phyloP scores from a whole-genome alignment of 2,888 invertebrate genomes.

The Mycalesis mineus region DNA sequence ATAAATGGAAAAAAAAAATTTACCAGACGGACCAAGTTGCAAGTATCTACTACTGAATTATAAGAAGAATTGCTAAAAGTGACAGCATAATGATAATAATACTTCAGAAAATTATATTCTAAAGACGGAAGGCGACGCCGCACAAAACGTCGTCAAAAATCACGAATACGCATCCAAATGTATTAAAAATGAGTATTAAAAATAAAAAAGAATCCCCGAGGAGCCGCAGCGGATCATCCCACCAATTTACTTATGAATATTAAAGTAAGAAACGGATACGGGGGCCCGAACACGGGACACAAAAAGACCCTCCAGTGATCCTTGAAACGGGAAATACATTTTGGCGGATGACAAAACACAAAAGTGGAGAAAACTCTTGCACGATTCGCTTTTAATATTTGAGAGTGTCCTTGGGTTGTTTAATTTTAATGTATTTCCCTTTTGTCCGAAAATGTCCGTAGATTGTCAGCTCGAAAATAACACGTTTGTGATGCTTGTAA shows the following conservation, averaged over 20 bases:
- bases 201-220: constrained; percentile 16
- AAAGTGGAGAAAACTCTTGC: constrained; percentile 49
- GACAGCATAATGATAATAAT: not conserved
- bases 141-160: constrained; percentile 2
- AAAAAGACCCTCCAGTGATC: constrained; percentile 57
- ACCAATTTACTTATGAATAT: constrained; percentile 76
- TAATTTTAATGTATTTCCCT: constrained; percentile 30
- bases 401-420: constrained; percentile 50
- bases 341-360: constrained; percentile 71
- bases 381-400: constrained; percentile 67
- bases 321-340: constrained; percentile 66
- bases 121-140: not conserved
- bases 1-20: too few relatives aligned
- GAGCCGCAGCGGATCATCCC: constrained; percentile 43
- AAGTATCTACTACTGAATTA: not conserved
- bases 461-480: not conserved
- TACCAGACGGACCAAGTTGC: too few relatives aligned
- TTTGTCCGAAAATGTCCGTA: constrained; percentile 32
- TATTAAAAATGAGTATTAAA: constrained; percentile 22
- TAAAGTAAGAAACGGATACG: constrained; percentile 53
- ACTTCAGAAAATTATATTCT: not conserved
- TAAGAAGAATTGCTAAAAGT: not conserved
- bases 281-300: constrained; percentile 55
- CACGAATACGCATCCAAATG: constrained; percentile 3
- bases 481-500: too few relatives aligned